Evolutionary conservation across 2,797 vertebrate species (phyloP), one percentile per base, ranked within the genome.

Genomic region (Pangasius macronema): DNA sequence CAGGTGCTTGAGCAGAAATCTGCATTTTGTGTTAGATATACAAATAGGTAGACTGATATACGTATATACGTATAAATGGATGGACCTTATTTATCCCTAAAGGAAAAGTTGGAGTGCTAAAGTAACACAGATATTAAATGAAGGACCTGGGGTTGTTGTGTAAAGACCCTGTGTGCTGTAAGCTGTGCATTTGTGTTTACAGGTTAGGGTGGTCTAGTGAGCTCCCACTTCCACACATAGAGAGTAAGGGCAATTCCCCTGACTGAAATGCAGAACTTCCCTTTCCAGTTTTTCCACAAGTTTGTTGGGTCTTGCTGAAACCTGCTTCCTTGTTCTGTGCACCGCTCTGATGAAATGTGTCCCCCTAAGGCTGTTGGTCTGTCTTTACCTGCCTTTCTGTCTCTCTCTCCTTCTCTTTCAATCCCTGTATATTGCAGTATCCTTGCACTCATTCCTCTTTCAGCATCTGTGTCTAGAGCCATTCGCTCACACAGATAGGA

Each of bases 281-380:
- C 82, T 76, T 90, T 87, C 85, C 84, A 51, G 88, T 91, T 87
- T 27, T 86, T 90, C 88, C 77, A 83, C 86, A 33, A 55, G 42
- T 87, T 14, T 77, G 7, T 59, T 70, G 63, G 36, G 73, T 83
- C 88, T 63, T 90, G 89, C 89, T 87, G 83, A 85, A 85, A 87
- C 87, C 85, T 90, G 89, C 88, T 88, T 88, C 90, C 20, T 70
- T 91, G 91, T 93, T 89, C 90, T 0, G 70, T 87, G 90, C 89
- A 30, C 88, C 84, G 85, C 67, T 53, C 79, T 36, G 55, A 46
- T 86, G 33, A 89, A 87, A 85, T 88, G 53, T 86, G 77, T 82
- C 63, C 79, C 85, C 86, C 87, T 85, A 68, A 89, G 91, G 90
- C 86, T 86, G 73, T 84, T 70, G 53, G 86, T 89, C 87, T 90